phyloP scores from a whole-genome alignment of 2,797 vertebrate genomes.

The Leptodactylus fallax region DNA sequence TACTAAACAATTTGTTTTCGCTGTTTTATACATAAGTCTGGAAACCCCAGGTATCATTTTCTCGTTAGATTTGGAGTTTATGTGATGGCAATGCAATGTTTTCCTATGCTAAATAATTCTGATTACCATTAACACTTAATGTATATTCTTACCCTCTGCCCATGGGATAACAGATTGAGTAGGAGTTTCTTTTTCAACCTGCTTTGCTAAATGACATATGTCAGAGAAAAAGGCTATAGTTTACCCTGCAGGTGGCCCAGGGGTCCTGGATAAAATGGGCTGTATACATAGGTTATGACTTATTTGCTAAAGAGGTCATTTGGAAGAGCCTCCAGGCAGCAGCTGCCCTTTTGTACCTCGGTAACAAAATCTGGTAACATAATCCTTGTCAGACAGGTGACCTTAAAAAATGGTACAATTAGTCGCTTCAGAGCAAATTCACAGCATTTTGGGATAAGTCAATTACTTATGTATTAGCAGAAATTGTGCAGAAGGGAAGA shows the following conservation, averaged over 20 bases:
- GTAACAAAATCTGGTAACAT: conserved; percentile 64
- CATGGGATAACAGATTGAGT: conserved; percentile 64
- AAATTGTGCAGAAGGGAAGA: conserved; percentile 43
- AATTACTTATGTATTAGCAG: conserved; percentile 64
- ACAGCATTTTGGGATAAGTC: conserved; percentile 55
- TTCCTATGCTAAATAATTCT: conserved; percentile 33
- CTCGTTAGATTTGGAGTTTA: background rate
- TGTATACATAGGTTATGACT: conserved; percentile 67
- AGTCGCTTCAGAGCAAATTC: conserved; percentile 71
- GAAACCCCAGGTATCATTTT: too few relatives aligned
- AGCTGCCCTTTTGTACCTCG: conserved; percentile 69
- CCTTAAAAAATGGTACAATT: conserved; percentile 72
- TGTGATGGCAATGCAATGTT: conserved; percentile 14
- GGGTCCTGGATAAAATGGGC: conserved; percentile 67
- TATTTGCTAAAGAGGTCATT: conserved; percentile 79
- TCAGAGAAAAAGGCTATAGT: conserved; percentile 64
- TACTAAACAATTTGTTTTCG: background rate
- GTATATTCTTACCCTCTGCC: conserved; percentile 65
- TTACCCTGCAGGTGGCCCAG: conserved; percentile 66
- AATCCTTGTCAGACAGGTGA: conserved; percentile 76
- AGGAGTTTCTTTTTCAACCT: conserved; percentile 59
- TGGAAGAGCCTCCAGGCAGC: conserved; percentile 67
- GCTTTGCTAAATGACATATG: conserved; percentile 66
- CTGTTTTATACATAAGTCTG: background rate
- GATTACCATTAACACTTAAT: conserved; percentile 23